Evolutionary conservation across 2,888 invertebrate species (phyloP).

Genomic region (Platynereis dumerilii): DNA sequence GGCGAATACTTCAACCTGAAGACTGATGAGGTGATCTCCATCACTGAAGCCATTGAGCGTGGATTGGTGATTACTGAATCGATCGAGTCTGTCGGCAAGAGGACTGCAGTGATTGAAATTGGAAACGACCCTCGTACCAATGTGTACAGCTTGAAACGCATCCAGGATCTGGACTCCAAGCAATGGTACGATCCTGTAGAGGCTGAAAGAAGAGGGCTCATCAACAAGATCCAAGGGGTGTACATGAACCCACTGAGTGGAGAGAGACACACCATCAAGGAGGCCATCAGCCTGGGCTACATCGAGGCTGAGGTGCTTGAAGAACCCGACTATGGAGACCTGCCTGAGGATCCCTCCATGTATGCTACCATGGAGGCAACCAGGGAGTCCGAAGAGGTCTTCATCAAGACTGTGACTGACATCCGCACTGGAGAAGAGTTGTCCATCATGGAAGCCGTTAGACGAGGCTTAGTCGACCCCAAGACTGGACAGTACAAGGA

Average conservation of each 20-base stretch:
- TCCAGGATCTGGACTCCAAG: constrained; percentile 35
- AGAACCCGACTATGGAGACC: constrained; percentile 38
- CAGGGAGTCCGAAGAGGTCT: constrained; percentile 23
- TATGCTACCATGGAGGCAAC: constrained; percentile 40
- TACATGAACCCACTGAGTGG: constrained; percentile 74
- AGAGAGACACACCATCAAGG: constrained; percentile 73
- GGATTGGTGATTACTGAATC: constrained; percentile 71
- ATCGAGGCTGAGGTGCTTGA: constrained; percentile 38
- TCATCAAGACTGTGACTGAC: constrained; percentile 68
- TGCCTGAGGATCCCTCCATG: constrained; percentile 42
- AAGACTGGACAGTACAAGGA: constrained; percentile 72
- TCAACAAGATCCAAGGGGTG: constrained; percentile 39
- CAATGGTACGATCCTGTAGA: constrained; percentile 36
- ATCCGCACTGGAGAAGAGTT: constrained; percentile 74
- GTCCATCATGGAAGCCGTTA: constrained; percentile 91
- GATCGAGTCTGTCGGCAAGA: constrained; percentile 29
- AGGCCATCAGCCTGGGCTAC: constrained; percentile 35
- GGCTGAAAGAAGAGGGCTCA: constrained; percentile 40
- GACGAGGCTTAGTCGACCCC: constrained; percentile 85
- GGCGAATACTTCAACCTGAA: constrained; percentile 72
- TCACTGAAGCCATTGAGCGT: constrained; percentile 81
- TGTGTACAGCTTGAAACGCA: constrained; percentile 37
- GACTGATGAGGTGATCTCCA: constrained; percentile 78
- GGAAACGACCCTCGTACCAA: constrained; percentile 28
- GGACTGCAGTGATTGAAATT: constrained; percentile 34